A percentile compares a stretch with the other conserved stretches of the same genome.
Evolutionary conservation across 2,888 invertebrate species (phyloP).

Genomic region (Eupithecia subfuscata): DNA sequence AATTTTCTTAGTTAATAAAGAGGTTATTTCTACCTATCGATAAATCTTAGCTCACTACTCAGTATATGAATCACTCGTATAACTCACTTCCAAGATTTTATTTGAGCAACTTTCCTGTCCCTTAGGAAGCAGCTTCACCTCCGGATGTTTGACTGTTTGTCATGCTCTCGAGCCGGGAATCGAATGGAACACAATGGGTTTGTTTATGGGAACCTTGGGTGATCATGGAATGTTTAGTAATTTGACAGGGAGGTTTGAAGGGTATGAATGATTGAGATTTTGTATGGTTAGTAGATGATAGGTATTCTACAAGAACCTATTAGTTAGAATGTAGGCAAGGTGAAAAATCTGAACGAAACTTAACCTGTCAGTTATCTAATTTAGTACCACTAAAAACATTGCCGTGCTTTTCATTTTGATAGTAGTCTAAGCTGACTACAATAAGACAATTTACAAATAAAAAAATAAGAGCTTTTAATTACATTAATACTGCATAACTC

Average conservation of each 20-base stretch:
- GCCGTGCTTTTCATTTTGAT: too few species aligned
- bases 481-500: too few species aligned
- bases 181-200: constrained; percentile 19
- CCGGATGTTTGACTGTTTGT: constrained; percentile 48
- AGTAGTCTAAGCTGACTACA: too few species aligned
- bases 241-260: constrained; percentile 19
- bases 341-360: too few species aligned
- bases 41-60: constrained; percentile 10
- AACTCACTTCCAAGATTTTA: constrained; percentile 35
- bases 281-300: neutral
- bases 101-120: constrained; percentile 34
- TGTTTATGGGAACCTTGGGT: constrained; percentile 18
- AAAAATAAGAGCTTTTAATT: too few species aligned
- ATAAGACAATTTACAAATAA: too few species aligned
- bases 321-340: too few species aligned
- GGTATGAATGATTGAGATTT: neutral
- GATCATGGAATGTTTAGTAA: constrained; percentile 23
- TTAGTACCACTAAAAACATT: too few species aligned
- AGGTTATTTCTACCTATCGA: neutral
- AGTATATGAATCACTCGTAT: constrained; percentile 37
- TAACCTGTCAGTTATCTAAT: too few species aligned
- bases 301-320: too few species aligned
- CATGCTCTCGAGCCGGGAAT: constrained; percentile 44
- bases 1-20: too few species aligned
- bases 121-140: constrained; percentile 34